Evolutionary conservation across 2,113 vertebrate species (phyloP).

Genomic region (Thamnophis sirtalis): DNA sequence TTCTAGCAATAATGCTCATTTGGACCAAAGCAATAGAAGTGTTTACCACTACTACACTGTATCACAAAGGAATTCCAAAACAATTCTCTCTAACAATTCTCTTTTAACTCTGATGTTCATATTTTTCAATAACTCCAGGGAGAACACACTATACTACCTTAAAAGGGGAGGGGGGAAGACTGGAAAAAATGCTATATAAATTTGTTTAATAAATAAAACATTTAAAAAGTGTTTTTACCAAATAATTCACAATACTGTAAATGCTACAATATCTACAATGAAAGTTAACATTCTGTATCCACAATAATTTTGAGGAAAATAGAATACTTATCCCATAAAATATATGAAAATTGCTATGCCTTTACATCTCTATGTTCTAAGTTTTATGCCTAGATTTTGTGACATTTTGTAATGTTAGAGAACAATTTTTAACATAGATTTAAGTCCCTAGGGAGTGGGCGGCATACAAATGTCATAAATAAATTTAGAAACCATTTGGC

Average conservation of each 20-base stretch:
- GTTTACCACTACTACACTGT: not conserved
- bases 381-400: not conserved
- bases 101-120: not conserved
- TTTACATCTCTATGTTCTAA: not conserved
- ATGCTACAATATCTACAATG: not conserved
- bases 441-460: too few relatives aligned
- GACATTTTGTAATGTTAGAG: not conserved
- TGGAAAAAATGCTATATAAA: not conserved
- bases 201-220: not conserved
- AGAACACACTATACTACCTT: not conserved
- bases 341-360: not conserved
- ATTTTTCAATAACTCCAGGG: not conserved
- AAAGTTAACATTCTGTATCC: not conserved
- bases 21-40: not conserved
- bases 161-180: not conserved
- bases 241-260: not conserved
- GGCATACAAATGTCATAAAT: too few relatives aligned
- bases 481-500: not conserved
- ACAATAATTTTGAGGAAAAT: not conserved
- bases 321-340: not conserved
- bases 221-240: not conserved
- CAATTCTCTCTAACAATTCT: not conserved
- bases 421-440: not conserved
- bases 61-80: not conserved
- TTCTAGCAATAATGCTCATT: not conserved